A percentile compares a stretch with the other conserved stretches of the same genome.
Conservation (phyloP, 2,113 vertebrate genomes). For the Channa maculata region DNA sequence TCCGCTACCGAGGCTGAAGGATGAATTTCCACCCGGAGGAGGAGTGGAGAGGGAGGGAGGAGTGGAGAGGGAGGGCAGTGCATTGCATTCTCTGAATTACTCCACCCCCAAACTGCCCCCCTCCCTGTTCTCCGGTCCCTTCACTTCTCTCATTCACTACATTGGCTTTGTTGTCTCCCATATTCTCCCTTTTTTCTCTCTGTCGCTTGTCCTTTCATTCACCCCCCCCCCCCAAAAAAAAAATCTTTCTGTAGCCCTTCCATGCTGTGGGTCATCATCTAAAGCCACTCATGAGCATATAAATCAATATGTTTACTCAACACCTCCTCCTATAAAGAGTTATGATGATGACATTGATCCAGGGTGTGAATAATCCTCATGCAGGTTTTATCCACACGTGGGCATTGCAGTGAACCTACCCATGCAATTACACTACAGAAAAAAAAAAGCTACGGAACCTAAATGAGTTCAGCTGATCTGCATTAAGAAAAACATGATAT, state of each 20-base stretch:
- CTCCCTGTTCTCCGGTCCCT: neutral
- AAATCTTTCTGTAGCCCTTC: neutral
- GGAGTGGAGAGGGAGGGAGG: constrained; percentile 20
- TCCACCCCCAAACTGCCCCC: constrained; percentile 52
- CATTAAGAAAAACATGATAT: no score
- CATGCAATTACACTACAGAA: no score
- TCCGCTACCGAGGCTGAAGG: constrained; percentile 68
- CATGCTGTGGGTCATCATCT: neutral
- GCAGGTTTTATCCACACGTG: neutral
- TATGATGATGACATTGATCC: constrained; percentile 48
- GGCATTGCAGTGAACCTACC: neutral
- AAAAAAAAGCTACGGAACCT: no score
- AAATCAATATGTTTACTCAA: constrained; percentile 41
- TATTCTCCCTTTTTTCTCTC: neutral
- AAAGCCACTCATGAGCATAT: constrained; percentile 7
- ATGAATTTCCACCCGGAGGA: constrained; percentile 62
- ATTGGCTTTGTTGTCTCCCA: neutral
- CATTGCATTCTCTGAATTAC: constrained; percentile 63
- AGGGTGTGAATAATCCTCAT: neutral
- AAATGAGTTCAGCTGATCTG: no score
- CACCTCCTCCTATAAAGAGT: constrained; percentile 9
- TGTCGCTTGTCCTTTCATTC: neutral
- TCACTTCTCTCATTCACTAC: constrained; percentile 19
- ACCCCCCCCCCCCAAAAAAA: no score
- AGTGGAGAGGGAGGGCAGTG: constrained; percentile 12